Evolutionary conservation across 2,797 vertebrate genomes (phyloP).

Genomic region (Peromyscus attwateri): DNA sequence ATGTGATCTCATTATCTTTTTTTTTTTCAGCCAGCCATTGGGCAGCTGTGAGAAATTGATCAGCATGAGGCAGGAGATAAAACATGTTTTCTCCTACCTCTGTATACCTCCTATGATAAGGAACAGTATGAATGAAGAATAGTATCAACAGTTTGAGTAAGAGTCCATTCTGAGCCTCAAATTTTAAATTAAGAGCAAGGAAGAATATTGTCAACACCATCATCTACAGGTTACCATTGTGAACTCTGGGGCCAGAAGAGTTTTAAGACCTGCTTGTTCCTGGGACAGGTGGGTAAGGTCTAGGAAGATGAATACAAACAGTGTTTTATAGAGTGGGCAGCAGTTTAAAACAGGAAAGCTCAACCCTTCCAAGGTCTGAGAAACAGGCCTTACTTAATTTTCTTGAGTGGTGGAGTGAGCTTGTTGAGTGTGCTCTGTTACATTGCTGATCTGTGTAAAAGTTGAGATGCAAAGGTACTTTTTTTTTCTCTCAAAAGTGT

Average conservation of each 20-base stretch:
- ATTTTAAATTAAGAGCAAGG: neutral
- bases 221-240: neutral
- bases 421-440: neutral
- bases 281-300: neutral
- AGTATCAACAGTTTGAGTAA: neutral
- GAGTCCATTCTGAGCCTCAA: neutral
- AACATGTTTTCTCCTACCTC: neutral
- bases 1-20: neutral
- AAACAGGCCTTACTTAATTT: neutral
- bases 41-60: neutral
- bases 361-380: neutral
- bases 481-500: neutral
- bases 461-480: neutral
- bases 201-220: neutral
- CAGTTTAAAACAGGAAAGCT: neutral
- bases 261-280: neutral
- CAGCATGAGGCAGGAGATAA: neutral
- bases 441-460: conserved; percentile 24
- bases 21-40: neutral
- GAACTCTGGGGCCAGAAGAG: neutral
- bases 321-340: neutral
- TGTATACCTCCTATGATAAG: neutral
- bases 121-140: neutral
- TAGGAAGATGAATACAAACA: neutral
- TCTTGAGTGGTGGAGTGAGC: neutral